phyloP scores from a whole-genome alignment of 2,797 vertebrate genomes.

The Moxostoma hubbsi region DNA sequence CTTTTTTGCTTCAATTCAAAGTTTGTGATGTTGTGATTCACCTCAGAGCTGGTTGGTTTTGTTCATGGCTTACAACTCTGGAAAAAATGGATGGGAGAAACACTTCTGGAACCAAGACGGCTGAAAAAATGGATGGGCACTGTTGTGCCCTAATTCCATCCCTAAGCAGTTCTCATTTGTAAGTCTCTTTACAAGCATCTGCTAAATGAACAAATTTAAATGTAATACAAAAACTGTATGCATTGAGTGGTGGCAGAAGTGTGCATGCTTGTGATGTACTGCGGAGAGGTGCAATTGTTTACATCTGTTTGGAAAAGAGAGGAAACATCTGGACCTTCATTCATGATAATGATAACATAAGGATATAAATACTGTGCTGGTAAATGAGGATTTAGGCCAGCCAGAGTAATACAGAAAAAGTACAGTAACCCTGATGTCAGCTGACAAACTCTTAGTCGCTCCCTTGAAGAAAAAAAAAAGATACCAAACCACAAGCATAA shows the following conservation, averaged over 20 bases:
- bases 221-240: not conserved
- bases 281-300: conserved; percentile 28
- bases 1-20: too few species aligned
- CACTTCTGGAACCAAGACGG: too few species aligned
- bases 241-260: not conserved
- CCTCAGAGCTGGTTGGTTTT: too few species aligned
- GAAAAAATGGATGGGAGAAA: too few species aligned
- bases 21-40: too few species aligned
- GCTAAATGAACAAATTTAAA: not conserved
- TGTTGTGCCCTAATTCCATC: too few species aligned
- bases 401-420: conserved; percentile 44
- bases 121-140: too few species aligned
- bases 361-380: conserved; percentile 67
- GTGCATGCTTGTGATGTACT: conserved; percentile 12
- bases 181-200: not conserved
- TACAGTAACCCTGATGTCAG: conserved; percentile 52
- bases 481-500: conserved; percentile 17
- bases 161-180: too few species aligned
- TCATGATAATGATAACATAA: conserved; percentile 47
- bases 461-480: not conserved
- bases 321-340: conserved; percentile 38
- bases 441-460: conserved; percentile 41
- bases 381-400: conserved; percentile 52
- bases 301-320: conserved; percentile 35
- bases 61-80: too few species aligned